Base-by-base conservation (phyloP, 2,797 vertebrate species). In the Argya squamiceps region DNA sequence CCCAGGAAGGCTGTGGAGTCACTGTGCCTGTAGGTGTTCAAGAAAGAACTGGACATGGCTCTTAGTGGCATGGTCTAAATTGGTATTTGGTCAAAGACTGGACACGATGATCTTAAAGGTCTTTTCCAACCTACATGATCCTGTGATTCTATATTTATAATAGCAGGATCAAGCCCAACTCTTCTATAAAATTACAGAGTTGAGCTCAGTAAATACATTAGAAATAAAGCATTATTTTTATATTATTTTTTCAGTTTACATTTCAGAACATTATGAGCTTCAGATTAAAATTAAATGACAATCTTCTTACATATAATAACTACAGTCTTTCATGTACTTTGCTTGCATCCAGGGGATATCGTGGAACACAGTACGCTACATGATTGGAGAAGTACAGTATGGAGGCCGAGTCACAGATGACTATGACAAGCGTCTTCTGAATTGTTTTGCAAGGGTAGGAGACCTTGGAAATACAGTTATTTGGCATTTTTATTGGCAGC, bases 311-410 rank as follows among this genome's bases (percentile, higher is more conserved):
- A 21, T 30, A 29, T 89, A 78, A 26, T 41, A 50, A 73, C 18
- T 55, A 12, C 2, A 49, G 5, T 34, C n/a, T 89, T 83, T 82
- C 10, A 32, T 90, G 89, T 91, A 11, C 55, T 74, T 95, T 70
- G 4, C 49, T 69, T 96, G 43, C 39, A 77, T 68, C 53, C 92
- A 98, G 98, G 98, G 98, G 9, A 97, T 98, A 36, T 98, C 98
- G 0, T 98, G 98, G 98, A 98, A 89, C 50, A 98, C 98, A 1
- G 96, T 98, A 18, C 92, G 86, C 63, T 98, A 98, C 91, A 98
- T 98, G 98, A 98, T 98, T 41, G 98, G 98, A 96, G 98, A 98
- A 95, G 98, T 98, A 11, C 98, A 98, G 19, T 98, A 98, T 22
- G 98, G 98, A 77, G 98, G 98, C 83, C 89, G 97, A 73, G 98